Evolutionary conservation across 1,140 invertebrate genomes (phyloP), one percentile per base, ranked within the genome.

Genomic region (Drosophila cardini): DNA sequence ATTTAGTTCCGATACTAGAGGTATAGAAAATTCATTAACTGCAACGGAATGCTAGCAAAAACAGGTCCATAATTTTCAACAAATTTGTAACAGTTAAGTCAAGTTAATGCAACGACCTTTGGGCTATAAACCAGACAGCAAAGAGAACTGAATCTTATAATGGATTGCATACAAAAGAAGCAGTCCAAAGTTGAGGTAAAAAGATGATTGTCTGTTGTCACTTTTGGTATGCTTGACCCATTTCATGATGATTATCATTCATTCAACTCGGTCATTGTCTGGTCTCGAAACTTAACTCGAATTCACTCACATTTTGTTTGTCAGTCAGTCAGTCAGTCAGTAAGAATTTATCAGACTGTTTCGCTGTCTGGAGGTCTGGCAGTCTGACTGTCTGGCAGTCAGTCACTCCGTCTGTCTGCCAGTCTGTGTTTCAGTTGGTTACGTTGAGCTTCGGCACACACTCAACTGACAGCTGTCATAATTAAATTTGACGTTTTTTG

Each of bases 381-480:
- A 15, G 13, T 36, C 46, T 45, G 46, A 46, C 36, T 21, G 42
- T 43, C 50, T 10, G 9, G 18, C 52, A 15, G 45, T 48, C 58
- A 45, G 56, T 38, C 56, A 60, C 38, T 38, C 46, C 46, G 46
- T 55, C 36, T 21, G 42, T 43, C 50, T 10, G 9, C 18, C 52
- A 15, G 45, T 48, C 58, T 45, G 56, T 38, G 6, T 40, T 34
- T 43, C 2, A n/a, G 38, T 13, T 40, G n/a, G 38, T 13, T 40
- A n/a, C 11, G 70, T 50, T 79, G 30, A 76, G 81, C 69, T 76
- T 71, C 60, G 58, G 69, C 78, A 78, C 78, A 78, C 82, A 86
- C 78, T 79, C 79, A 72, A 83, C 83, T 82, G 82, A 86, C 83
- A 86, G 82, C 82, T 86, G 82, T 86, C 82, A 86, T 86, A 86